Evolutionary conservation across 2,888 invertebrate genomes (phyloP).

Genomic region (Stratiomys singularior): DNA sequence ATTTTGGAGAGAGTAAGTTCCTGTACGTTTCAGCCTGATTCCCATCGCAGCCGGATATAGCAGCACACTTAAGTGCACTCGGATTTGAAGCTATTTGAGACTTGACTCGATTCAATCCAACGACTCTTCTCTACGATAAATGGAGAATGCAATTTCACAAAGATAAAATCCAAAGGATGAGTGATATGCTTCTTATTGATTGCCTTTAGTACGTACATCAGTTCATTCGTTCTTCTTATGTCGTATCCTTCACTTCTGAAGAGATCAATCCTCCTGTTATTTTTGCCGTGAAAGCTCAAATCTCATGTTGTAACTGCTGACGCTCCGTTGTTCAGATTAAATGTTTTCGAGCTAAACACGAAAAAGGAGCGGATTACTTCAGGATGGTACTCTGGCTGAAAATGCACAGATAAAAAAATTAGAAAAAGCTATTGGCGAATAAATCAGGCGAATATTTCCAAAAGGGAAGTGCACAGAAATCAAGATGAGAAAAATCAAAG

Average conservation of each 20-base stretch:
- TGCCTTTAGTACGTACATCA: not conserved
- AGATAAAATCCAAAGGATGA: constrained; percentile 28
- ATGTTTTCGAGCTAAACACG: not conserved
- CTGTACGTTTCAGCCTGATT: not conserved
- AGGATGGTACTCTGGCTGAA: too few relatives aligned
- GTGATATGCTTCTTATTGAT: constrained; percentile 39
- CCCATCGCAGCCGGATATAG: not conserved
- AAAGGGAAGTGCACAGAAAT: too few relatives aligned
- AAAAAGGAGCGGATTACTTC: not conserved
- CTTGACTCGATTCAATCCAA: not conserved
- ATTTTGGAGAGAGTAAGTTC: not conserved
- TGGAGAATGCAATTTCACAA: constrained; percentile 30
- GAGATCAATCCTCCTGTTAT: not conserved
- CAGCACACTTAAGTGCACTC: constrained; percentile 1
- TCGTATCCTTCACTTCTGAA: too few relatives aligned
- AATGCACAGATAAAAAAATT: too few relatives aligned
- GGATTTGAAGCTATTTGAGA: constrained; percentile 3
- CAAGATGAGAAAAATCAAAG: too few relatives aligned
- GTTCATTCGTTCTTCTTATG: too few relatives aligned
- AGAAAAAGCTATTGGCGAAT: too few relatives aligned
- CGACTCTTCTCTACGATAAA: constrained; percentile 11
- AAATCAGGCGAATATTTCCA: too few relatives aligned
- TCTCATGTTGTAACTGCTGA: not conserved
- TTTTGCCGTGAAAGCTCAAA: not conserved
- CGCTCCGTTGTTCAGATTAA: not conserved